Base-by-base conservation (phyloP, 1,140 invertebrate genomes). In the Oppia nitens region DNA sequence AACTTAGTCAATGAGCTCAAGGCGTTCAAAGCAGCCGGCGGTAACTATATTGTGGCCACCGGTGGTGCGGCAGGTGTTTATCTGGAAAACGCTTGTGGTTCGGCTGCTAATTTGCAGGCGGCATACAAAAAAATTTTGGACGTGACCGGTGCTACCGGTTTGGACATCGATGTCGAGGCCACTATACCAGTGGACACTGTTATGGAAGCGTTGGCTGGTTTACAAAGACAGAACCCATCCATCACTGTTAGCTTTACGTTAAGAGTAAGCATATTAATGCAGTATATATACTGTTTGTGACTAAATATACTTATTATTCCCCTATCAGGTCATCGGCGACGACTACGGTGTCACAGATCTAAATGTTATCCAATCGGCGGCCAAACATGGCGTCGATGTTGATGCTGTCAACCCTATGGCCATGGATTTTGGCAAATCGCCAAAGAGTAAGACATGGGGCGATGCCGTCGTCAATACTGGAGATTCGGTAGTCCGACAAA, bases 361-460 rank as follows among this genome's bases (percentile, higher is more conserved):
- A 6, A 61, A 67, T 28, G 28, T 67, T n/a, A 50, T 67, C 11
- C 51, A 50, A 24, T 60, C 59, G 55, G 65, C 66, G 1, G 60
- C 1, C 2, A 48, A 57, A 27, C 59, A 59, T 52, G 63, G 63
- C n/a, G 62, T 67, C 11, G 48, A 60, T 14, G 66, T 67, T 23
- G 64, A 67, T 40, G 60, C 58, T 50, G 66, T 67, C 14, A 67
- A 67, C 50, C 62, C 64, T 45, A 67, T 67, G 66, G 62, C 64
- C 2, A 67, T 67, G 66, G 65, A 67, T 53, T 67, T 62, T 50
- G 52, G 56, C 14, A 57, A 47, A 0, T 2, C 12, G 6, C 32
- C 12, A 11, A 20, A 47, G 1, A 54, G 59, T 47, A 66, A 62
- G 62, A n/a, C n/a, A n/a, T 40, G 17, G 6, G 66, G 66, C 21